Conservation (phyloP, 2,888 invertebrate species). For the Hyposoter dolosus region DNA sequence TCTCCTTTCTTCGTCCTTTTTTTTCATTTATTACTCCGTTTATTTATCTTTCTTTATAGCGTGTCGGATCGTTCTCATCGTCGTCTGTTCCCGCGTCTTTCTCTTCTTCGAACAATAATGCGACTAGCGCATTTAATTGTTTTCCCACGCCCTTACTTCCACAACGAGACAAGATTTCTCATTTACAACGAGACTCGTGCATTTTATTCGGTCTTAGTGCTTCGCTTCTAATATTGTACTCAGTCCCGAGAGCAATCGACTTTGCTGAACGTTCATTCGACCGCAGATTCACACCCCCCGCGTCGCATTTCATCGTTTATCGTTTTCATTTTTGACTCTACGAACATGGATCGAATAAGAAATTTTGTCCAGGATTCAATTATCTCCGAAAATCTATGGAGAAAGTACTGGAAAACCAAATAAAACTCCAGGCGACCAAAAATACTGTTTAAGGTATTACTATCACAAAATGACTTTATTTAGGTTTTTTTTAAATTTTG, state of each 20-base stretch:
- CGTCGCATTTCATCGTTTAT: background rate
- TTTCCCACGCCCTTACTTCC: conserved; percentile 19
- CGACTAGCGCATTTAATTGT: conserved; percentile 45
- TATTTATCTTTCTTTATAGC: conserved; percentile 13
- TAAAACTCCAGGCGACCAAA: too few relatives aligned
- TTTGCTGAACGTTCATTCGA: conserved; percentile 28
- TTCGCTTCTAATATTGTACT: background rate
- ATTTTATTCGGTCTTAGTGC: conserved; percentile 14
- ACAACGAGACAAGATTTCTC: conserved; percentile 54
- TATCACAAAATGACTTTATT: too few relatives aligned
- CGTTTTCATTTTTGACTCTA: background rate
- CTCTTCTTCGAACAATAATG: conserved; percentile 1
- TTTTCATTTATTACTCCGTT: conserved; percentile 18
- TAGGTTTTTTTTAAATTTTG: too few relatives aligned
- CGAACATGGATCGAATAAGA: too few relatives aligned
- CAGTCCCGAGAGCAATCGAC: conserved; percentile 43
- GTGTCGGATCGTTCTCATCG: conserved; percentile 1
- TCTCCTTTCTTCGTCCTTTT: conserved; percentile 15
- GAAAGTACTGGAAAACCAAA: too few relatives aligned
- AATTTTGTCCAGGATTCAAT: too few relatives aligned
- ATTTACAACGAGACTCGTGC: conserved; percentile 36
- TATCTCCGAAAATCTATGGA: too few relatives aligned
- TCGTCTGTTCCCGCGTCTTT: background rate
- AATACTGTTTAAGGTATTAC: too few relatives aligned
- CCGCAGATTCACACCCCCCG: background rate